Percentiles rank a stretch among this genome's conserved stretches.
Evolutionary conservation across 2,113 vertebrate genomes (phyloP).

Genomic region (Albula goreensis): DNA sequence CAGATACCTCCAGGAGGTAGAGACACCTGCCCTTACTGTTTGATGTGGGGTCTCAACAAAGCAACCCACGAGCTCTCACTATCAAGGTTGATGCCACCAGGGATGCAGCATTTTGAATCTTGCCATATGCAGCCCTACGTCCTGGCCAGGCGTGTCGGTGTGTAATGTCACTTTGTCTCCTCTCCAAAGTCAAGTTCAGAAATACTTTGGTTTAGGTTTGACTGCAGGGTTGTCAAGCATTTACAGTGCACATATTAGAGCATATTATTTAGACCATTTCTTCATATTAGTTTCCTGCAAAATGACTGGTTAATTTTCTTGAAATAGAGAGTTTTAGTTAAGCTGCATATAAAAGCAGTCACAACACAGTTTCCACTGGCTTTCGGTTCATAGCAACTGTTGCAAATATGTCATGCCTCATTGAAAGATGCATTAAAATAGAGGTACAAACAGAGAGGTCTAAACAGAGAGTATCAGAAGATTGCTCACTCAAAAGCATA

Average conservation of each 20-base stretch:
- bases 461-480: background rate
- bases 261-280: background rate
- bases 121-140: background rate
- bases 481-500: background rate
- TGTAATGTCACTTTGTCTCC: conserved; percentile 4
- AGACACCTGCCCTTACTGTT: conserved; percentile 34
- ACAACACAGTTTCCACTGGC: background rate
- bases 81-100: conserved; percentile 3
- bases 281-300: background rate
- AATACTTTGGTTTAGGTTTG: background rate
- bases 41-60: conserved; percentile 35
- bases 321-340: background rate
- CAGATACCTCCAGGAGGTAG: conserved; percentile 30
- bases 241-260: background rate
- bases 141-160: background rate
- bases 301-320: background rate
- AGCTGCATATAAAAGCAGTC: background rate
- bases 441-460: too few species aligned
- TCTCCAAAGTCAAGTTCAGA: background rate
- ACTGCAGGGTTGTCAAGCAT: background rate
- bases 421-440: background rate
- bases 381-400: background rate
- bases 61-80: conserved; percentile 33
- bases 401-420: background rate
- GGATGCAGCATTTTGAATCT: conserved; percentile 1